These are phyloP conservation scores for Drosophila mercatorum DNA, from an alignment of 2,888 invertebrate genomes.

Conservation along the genomic window DNA sequence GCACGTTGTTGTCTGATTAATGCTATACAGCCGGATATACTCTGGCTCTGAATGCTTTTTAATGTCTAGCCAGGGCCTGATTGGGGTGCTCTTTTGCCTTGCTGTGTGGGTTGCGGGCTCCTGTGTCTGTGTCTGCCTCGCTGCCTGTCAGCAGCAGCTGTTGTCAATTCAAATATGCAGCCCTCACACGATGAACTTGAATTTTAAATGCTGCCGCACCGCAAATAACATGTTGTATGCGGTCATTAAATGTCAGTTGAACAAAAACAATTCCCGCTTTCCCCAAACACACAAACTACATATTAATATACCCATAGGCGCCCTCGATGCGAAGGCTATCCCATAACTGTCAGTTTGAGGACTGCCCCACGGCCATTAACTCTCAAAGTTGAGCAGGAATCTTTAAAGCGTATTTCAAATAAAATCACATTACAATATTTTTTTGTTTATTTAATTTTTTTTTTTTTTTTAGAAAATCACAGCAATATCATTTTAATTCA, in stretches of 20 bases:
- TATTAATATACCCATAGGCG: constrained; percentile 38
- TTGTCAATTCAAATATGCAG: constrained; percentile 50
- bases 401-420: constrained; percentile 7
- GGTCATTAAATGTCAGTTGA: constrained; percentile 76
- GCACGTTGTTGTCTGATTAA: constrained; percentile 45
- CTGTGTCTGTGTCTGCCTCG: constrained; percentile 6
- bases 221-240: constrained; percentile 67
- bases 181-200: constrained; percentile 64
- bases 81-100: neutral
- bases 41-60: constrained; percentile 34
- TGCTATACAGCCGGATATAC: constrained; percentile 41
- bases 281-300: constrained; percentile 30
- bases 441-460: too few species aligned
- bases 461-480: too few species aligned
- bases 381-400: constrained; percentile 19
- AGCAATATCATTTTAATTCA: too few species aligned
- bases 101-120: neutral
- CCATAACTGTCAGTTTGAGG: constrained; percentile 49
- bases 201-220: constrained; percentile 68
- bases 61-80: constrained; percentile 12
- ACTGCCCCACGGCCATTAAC: constrained; percentile 24
- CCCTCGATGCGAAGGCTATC: constrained; percentile 7
- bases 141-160: constrained; percentile 69
- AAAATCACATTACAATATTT: neutral
- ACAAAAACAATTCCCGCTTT: constrained; percentile 47